Evolutionary conservation across 2,113 vertebrate species (phyloP).

Genomic region (Cephalopholis sonnerati): DNA sequence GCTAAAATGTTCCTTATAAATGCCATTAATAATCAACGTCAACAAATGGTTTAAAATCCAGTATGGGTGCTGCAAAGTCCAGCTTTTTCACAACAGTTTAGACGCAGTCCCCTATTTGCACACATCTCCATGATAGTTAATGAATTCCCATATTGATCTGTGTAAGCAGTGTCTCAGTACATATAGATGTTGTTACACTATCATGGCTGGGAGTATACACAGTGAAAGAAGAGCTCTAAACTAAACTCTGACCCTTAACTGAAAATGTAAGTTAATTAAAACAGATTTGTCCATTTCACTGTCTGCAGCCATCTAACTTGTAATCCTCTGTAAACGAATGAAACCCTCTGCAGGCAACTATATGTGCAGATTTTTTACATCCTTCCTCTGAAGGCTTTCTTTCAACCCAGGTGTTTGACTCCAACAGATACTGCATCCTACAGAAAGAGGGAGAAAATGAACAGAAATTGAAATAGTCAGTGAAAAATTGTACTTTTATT

Average conservation of each 20-base stretch:
- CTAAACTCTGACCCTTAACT: background rate
- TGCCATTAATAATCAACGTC: too few relatives aligned
- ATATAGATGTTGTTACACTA: background rate
- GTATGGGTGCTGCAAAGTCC: too few relatives aligned
- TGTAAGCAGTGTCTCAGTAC: background rate
- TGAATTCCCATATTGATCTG: too few relatives aligned
- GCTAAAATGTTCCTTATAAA: too few relatives aligned
- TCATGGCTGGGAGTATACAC: background rate
- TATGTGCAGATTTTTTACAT: constrained; percentile 49
- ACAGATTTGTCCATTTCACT: constrained; percentile 54
- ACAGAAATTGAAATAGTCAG: background rate
- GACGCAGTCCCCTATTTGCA: too few relatives aligned
- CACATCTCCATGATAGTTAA: too few relatives aligned
- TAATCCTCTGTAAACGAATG: constrained; percentile 60
- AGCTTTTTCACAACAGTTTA: too few relatives aligned
- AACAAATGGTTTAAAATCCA: too few relatives aligned
- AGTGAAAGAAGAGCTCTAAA: background rate
- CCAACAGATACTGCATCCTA: constrained; percentile 84
- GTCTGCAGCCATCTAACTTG: constrained; percentile 73
- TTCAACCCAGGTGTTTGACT: constrained; percentile 83
- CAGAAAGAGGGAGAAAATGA: constrained; percentile 14
- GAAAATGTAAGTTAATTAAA: background rate
- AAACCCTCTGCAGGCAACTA: background rate
- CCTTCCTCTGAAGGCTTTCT: constrained; percentile 18
- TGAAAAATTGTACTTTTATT: background rate